These are phyloP conservation scores for Hapalemur alaotrensis DNA, from an alignment of 2,797 vertebrate species.

Conservation along the genomic window DNA sequence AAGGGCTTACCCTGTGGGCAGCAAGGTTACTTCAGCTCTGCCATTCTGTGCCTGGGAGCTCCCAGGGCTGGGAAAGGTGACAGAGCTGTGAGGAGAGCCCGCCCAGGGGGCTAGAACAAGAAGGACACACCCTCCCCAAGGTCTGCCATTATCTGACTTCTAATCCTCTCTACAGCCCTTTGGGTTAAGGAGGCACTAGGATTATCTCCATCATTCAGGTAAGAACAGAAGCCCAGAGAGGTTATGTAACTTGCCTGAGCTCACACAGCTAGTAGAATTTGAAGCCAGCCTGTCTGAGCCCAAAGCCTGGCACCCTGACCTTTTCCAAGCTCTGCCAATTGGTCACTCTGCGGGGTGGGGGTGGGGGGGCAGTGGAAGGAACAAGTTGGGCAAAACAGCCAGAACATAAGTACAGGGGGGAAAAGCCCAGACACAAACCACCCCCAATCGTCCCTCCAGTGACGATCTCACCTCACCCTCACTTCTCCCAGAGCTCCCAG, in stretches of 20 bases:
- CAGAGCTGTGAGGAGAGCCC: background rate
- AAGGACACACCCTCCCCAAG: no score
- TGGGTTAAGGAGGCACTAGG: background rate
- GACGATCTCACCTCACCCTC: background rate
- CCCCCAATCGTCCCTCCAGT: no score
- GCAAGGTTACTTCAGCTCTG: background rate
- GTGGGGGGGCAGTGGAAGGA: fast-evolving
- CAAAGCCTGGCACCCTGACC: background rate
- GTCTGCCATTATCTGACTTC: background rate
- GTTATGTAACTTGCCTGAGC: background rate
- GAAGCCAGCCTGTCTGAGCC: background rate
- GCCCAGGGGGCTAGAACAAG: background rate
- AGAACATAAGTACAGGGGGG: background rate
- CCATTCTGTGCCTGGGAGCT: fast-evolving
- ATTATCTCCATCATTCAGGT: background rate
- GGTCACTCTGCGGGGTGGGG: background rate
- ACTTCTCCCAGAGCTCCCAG: background rate
- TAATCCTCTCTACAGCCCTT: background rate
- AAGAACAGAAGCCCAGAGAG: background rate
- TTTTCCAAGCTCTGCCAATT: background rate
- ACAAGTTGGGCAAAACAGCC: background rate
- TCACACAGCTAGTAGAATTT: background rate
- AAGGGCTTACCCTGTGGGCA: background rate
- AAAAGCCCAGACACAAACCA: background rate
- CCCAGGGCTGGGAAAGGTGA: background rate